A percentile compares a stretch with the other conserved stretches of the same genome.
phyloP scores from a whole-genome alignment of 2,113 vertebrate species.

The Bubalus kerabau region DNA sequence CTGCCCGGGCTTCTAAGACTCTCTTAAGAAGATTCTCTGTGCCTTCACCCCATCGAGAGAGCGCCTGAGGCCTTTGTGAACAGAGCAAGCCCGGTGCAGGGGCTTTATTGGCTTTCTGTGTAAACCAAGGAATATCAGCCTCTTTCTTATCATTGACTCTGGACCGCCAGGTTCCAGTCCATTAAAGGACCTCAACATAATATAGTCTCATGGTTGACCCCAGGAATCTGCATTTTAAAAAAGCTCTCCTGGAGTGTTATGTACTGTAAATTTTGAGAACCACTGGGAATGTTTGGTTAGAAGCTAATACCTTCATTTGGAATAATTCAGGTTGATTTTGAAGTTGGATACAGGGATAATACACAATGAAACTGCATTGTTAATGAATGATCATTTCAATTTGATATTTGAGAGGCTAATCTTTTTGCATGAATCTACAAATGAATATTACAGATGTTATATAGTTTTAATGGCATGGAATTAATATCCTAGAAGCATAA shows the following conservation, averaged over 20 bases:
- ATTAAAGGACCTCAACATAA: too few species aligned
- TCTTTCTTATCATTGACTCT: too few species aligned
- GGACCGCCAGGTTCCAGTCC: too few species aligned
- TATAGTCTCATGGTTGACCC: not conserved
- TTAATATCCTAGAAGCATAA: constrained; percentile 7
- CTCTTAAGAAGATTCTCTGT: too few species aligned
- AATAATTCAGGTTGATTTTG: not conserved
- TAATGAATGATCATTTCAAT: not conserved
- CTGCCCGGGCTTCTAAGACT: too few species aligned
- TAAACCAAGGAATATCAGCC: too few species aligned
- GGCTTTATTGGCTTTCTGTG: too few species aligned
- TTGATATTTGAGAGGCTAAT: not conserved
- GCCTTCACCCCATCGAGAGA: too few species aligned
- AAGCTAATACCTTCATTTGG: not conserved
- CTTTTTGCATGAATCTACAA: not conserved
- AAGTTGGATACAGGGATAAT: not conserved
- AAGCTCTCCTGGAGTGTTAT: not conserved
- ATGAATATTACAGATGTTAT: not conserved
- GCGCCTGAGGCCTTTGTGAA: too few species aligned
- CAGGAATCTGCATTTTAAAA: not conserved
- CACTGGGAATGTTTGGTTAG: not conserved
- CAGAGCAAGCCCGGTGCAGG: too few species aligned
- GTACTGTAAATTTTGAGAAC: not conserved
- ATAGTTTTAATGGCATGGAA: not conserved
- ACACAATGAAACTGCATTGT: not conserved